phyloP scores from a whole-genome alignment of 37 sponge, comb jelly and placozoan species.

The Lycopodina hypogea region DNA sequence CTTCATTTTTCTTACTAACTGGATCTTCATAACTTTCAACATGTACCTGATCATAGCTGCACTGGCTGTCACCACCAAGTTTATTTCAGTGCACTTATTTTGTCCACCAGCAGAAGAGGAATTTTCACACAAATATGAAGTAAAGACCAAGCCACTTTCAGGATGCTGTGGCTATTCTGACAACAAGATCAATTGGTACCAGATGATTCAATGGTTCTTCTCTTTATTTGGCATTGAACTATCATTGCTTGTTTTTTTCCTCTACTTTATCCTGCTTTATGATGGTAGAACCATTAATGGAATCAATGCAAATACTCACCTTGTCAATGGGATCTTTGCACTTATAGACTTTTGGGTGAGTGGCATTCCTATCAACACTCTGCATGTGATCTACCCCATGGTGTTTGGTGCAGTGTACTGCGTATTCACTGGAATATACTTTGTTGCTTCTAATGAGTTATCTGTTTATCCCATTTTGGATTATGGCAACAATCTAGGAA shows the following conservation, averaged over 20 bases:
- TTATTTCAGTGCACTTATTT: constrained; percentile 7
- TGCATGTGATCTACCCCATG: constrained; percentile 39
- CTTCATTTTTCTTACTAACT: constrained; percentile 78
- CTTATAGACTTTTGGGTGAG: constrained; percentile 49
- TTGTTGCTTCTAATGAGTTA: constrained; percentile 18
- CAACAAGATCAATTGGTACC: constrained; percentile 59
- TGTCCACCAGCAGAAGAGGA: not conserved
- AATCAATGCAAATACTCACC: constrained; percentile 45
- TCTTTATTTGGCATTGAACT: constrained; percentile 15
- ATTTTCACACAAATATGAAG: not conserved
- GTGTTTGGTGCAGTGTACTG: constrained; percentile 19
- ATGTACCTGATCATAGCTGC: constrained; percentile 51
- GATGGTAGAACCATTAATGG: constrained; percentile 3
- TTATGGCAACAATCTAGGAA: constrained; percentile 42
- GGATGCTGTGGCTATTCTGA: constrained; percentile 18
- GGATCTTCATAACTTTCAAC: constrained; percentile 35
- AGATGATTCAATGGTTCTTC: constrained; percentile 59
- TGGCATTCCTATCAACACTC: constrained; percentile 36
- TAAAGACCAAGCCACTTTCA: not conserved
- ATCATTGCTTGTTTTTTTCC: constrained; percentile 23
- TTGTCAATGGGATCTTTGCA: constrained; percentile 42
- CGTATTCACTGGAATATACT: constrained; percentile 66
- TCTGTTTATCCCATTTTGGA: constrained; percentile 64
- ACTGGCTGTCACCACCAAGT: constrained; percentile 19
- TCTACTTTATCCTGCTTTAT: constrained; percentile 65